phyloP scores from a whole-genome alignment of 2,113 vertebrate genomes.

The Crocuta crocuta region DNA sequence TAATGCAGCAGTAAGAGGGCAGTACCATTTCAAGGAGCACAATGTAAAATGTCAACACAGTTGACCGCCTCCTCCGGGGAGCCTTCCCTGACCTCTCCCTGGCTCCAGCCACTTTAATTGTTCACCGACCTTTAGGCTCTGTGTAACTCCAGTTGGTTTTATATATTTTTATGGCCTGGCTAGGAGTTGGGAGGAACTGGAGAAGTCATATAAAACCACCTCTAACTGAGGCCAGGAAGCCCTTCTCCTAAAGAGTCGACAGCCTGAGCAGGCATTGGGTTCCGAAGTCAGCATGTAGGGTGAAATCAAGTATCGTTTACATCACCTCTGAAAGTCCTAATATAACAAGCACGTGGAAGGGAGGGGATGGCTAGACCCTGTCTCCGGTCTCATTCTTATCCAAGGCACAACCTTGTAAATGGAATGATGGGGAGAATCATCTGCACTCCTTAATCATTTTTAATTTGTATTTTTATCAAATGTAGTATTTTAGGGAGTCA shows the following conservation, averaged over 20 bases:
- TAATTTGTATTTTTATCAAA: neutral
- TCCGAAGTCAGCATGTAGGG: neutral
- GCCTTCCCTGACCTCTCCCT: neutral
- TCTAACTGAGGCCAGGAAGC: conserved; percentile 8
- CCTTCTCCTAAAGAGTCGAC: neutral
- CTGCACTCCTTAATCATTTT: neutral
- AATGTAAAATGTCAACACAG: neutral
- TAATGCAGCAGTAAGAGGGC: neutral
- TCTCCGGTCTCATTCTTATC: neutral
- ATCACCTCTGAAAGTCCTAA: neutral
- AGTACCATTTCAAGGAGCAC: neutral
- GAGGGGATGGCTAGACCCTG: neutral
- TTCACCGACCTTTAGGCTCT: neutral
- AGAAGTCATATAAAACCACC: neutral
- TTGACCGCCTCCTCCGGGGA: neutral
- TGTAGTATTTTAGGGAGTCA: neutral
- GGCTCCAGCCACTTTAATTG: neutral
- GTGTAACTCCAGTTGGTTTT: neutral
- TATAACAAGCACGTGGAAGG: neutral
- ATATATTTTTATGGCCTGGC: neutral
- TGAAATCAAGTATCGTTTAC: neutral
- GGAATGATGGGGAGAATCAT: neutral
- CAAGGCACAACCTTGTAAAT: neutral
- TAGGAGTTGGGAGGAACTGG: neutral
- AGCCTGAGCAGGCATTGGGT: neutral